A percentile compares a stretch with the other conserved stretches of the same genome.
Conservation (phyloP, 2,888 invertebrate genomes). For the Melipona bicolor region DNA sequence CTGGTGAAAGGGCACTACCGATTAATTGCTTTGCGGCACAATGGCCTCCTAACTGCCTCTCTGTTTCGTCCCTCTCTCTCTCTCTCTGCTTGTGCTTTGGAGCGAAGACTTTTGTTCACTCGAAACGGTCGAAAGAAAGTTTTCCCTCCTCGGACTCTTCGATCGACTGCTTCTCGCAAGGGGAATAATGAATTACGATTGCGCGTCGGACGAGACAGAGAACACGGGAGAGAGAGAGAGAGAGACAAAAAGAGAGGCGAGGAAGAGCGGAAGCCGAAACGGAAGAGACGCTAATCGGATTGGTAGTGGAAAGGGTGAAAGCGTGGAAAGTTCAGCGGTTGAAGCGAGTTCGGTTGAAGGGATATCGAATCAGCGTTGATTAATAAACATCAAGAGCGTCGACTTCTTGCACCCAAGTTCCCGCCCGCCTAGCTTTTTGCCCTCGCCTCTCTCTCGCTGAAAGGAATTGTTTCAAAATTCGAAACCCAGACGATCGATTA, state of each 20-base stretch:
- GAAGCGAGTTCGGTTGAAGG: conserved; percentile 33
- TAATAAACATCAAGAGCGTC: conserved; percentile 50
- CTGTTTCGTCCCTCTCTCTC: neutral
- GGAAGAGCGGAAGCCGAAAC: neutral
- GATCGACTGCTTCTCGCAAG: conserved; percentile 28
- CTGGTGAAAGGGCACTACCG: conserved; percentile 37
- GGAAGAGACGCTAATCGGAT: conserved; percentile 65
- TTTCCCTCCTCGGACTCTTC: conserved; percentile 41
- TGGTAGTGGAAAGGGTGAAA: conserved; percentile 45
- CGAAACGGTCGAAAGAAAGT: conserved; percentile 55
- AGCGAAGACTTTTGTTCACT: conserved; percentile 56
- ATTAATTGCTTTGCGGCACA: conserved; percentile 52
- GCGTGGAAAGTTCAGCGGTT: conserved; percentile 58
- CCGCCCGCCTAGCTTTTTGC: neutral
- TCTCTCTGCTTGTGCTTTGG: neutral
- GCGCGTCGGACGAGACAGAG: conserved; percentile 23
- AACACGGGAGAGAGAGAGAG: neutral
- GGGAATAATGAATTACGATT: conserved; percentile 70
- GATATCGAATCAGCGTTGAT: conserved; percentile 44
- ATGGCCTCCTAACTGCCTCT: conserved; percentile 23
- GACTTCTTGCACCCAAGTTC: neutral
- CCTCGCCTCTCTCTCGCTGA: neutral
- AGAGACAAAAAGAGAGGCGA: neutral
- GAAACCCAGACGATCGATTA: neutral
- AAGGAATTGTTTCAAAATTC: neutral